phyloP scores from a whole-genome alignment of 2,888 invertebrate genomes.

The Ennomos quercinarius region DNA sequence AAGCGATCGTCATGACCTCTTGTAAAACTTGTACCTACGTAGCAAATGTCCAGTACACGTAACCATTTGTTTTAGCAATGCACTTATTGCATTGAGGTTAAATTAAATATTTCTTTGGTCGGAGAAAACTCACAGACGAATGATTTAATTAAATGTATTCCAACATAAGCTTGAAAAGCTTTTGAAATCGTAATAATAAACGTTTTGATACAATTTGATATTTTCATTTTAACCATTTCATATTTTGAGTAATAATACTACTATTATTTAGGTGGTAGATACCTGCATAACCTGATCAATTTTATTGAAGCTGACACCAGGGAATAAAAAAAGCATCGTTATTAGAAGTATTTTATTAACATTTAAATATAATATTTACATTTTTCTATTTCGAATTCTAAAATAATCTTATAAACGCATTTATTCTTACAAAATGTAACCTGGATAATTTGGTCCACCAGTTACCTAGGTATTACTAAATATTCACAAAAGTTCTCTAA shows the following conservation, averaged over 20 bases:
- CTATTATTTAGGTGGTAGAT: too few relatives aligned
- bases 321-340: too few relatives aligned
- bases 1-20: too few relatives aligned
- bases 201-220: constrained; percentile 20
- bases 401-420: constrained; percentile 22
- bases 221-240: constrained; percentile 26
- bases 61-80: too few relatives aligned
- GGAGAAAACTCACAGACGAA: constrained; percentile 7
- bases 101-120: constrained; percentile 11
- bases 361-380: constrained; percentile 35
- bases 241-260: neutral
- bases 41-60: neutral
- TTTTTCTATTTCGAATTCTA: constrained; percentile 15
- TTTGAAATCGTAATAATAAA: constrained; percentile 28
- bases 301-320: too few relatives aligned
- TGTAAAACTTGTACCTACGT: neutral
- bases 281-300: too few relatives aligned
- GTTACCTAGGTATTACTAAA: constrained; percentile 5
- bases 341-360: constrained; percentile 28
- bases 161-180: constrained; percentile 26
- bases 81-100: too few relatives aligned
- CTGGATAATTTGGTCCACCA: constrained; percentile 33
- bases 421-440: constrained; percentile 34
- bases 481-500: constrained; percentile 3
- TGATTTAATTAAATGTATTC: constrained; percentile 18